Base-by-base conservation (phyloP, 2,113 vertebrate genomes). In the Psophia crepitans region DNA sequence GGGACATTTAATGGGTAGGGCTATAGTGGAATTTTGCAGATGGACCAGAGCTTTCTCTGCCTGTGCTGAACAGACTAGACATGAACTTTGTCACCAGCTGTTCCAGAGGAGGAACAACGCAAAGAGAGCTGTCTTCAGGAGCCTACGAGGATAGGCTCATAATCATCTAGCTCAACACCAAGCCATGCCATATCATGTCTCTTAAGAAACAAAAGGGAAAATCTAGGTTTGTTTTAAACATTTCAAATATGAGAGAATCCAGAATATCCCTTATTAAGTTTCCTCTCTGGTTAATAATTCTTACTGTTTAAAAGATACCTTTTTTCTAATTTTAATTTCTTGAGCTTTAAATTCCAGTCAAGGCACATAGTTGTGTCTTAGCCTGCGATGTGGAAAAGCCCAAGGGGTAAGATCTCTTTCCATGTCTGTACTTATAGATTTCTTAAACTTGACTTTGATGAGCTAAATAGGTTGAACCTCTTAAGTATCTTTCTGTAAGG, bases 361-460 rank as follows among this genome's bases (percentile, higher is more conserved):
- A 66, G 56, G 13, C 28, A 68, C 58, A 66, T 5, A 58, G 58
- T 39, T 80, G 37, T 78, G 28, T 66, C 56, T 94, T 74, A 84
- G 37, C 23, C 61, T 64, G 73, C 84, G 58, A 26, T 30, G n/a
- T 63, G 18, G 60, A 85, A 93, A 91, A 94, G 28, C 74, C 74
- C 48, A 63, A 46, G n/a, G 60, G 64, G 8, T 82, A 82, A 49
- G 65, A 85, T 58, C 48, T 89, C 32, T 91, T 54, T 54, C 26
- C 8, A 21, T 70, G 26, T 65, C 60, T 74, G n/a, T 78, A 82
- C 78, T 71, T 87, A n/a, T 2, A 91, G 78, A 85, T 68, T 33
- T n/a, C 82, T 87, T 94, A 85, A 93, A 74, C 78, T 89, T 91
- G 70, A 79, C 78, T 95, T 95, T 95, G 93, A 94, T 91, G 68